A percentile compares a stretch with the other conserved stretches of the same genome.
phyloP scores from a whole-genome alignment of 2,888 invertebrate species.

The Cosmia pyralina region DNA sequence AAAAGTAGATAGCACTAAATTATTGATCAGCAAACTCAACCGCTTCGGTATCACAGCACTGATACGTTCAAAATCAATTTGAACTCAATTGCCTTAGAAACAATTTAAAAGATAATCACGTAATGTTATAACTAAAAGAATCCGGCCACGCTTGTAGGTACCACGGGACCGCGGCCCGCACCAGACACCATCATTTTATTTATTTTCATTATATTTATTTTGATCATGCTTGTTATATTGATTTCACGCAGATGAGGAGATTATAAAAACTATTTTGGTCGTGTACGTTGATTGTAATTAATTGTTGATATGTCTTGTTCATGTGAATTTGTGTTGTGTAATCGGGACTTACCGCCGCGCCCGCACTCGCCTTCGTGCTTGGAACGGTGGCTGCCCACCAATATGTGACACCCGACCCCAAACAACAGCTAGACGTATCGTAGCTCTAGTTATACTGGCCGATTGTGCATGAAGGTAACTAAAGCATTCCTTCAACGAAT shows the following conservation, averaged over 20 bases:
- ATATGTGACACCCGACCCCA: constrained; percentile 83
- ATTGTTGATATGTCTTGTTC: constrained; percentile 87
- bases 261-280: constrained; percentile 90
- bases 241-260: constrained; percentile 80
- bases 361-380: constrained; percentile 88
- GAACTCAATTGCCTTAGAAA: constrained; percentile 51
- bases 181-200: constrained; percentile 75
- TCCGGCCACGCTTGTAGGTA: constrained; percentile 63
- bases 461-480: constrained; percentile 85
- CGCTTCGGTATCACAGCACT: constrained; percentile 75
- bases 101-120: constrained; percentile 42
- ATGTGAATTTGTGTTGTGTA: constrained; percentile 90
- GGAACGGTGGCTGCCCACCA: constrained; percentile 84
- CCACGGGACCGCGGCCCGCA: constrained; percentile 82
- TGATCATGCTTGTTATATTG: constrained; percentile 84
- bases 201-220: constrained; percentile 73
- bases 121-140: constrained; percentile 35
- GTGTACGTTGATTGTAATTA: constrained; percentile 85
- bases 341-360: constrained; percentile 84
- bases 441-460: constrained; percentile 86
- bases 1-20: constrained; percentile 76
- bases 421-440: constrained; percentile 82
- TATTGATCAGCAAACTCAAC: constrained; percentile 68
- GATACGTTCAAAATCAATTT: constrained; percentile 60
- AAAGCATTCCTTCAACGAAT: constrained; percentile 89